phyloP scores from a whole-genome alignment of 2,888 invertebrate genomes.

The Cinara cedri region DNA sequence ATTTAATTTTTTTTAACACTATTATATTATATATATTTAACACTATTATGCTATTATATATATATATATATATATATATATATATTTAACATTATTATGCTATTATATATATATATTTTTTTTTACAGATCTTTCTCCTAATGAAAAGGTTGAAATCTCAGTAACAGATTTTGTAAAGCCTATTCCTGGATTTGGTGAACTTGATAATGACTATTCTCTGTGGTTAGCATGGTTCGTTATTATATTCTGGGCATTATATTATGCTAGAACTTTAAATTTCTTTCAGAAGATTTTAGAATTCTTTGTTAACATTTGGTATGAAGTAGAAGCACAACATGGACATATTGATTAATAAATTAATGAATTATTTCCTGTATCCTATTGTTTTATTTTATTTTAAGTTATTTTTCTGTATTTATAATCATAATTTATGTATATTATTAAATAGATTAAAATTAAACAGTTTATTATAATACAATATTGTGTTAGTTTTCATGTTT shows the following conservation, averaged over 20 bases:
- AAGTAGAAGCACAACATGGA: conserved; percentile 76
- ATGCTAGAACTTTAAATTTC: conserved; percentile 63
- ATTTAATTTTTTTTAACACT: background rate
- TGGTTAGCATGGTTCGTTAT: conserved; percentile 48
- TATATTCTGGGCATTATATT: conserved; percentile 39
- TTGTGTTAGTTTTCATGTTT: conserved; percentile 35
- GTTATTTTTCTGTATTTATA: background rate
- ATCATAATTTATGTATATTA: conserved; percentile 12
- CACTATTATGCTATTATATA: too few species aligned
- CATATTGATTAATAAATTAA: conserved; percentile 71
- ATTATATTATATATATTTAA: too few species aligned
- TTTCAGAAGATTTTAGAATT: conserved; percentile 83
- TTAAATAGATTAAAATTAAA: conserved; percentile 19
- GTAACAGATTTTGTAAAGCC: conserved; percentile 50
- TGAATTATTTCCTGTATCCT: conserved; percentile 20
- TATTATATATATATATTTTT: too few species aligned
- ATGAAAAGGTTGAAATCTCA: conserved; percentile 49
- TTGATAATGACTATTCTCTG: conserved; percentile 47
- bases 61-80: too few species aligned
- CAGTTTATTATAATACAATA: background rate
- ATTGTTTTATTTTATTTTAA: conserved; percentile 2
- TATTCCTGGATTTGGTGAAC: conserved; percentile 37
- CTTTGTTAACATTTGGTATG: conserved; percentile 85
- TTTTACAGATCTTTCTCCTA: conserved; percentile 43
- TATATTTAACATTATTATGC: too few species aligned